Evolutionary conservation across 2,113 vertebrate species (phyloP).

Genomic region (Pterocles burchelli): DNA sequence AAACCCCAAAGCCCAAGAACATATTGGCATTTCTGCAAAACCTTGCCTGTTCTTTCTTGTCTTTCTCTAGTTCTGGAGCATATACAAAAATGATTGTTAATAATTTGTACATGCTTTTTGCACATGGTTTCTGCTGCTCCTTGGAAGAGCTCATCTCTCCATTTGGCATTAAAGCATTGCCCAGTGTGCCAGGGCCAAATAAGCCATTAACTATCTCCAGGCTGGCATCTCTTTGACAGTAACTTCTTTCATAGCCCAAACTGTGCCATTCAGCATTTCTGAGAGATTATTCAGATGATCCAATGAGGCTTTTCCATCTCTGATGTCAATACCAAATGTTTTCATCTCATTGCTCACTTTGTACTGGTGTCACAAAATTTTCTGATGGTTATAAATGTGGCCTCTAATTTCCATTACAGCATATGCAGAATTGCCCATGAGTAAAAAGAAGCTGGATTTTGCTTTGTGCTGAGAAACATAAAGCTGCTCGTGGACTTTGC

Average conservation of each 20-base stretch:
- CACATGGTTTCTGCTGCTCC: background rate
- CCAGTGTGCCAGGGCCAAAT: background rate
- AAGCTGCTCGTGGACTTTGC: background rate
- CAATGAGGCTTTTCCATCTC: background rate
- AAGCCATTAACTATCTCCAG: background rate
- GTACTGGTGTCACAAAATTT: background rate
- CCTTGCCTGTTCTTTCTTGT: background rate
- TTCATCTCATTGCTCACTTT: background rate
- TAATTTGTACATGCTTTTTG: background rate
- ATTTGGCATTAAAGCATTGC: background rate
- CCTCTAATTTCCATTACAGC: background rate
- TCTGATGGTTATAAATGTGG: background rate
- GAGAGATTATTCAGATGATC: background rate
- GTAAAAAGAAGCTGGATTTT: background rate
- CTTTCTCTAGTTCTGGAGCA: background rate
- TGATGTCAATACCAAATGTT: background rate
- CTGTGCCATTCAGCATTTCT: background rate
- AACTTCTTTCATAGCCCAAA: background rate
- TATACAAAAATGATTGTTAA: background rate
- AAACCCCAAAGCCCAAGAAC: background rate
- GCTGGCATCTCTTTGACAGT: background rate
- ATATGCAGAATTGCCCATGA: background rate
- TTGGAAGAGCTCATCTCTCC: background rate
- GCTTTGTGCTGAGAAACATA: background rate
- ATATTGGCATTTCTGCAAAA: background rate